Conservation (phyloP, 1,140 invertebrate species). For the Harpegnathos saltator region DNA sequence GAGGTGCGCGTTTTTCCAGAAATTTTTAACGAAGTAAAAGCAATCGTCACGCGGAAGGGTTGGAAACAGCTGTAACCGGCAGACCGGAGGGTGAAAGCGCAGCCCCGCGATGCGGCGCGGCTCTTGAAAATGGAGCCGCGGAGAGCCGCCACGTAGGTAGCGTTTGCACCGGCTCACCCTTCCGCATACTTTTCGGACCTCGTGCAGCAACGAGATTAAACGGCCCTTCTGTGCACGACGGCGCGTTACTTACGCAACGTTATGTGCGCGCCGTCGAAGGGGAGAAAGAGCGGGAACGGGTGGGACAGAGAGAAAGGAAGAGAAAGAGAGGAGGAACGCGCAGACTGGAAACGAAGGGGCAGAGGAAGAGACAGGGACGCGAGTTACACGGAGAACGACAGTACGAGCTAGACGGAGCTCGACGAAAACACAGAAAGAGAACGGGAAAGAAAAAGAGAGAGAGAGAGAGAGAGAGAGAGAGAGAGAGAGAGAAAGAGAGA, state of each 20-base stretch:
- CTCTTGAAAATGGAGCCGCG: constrained; percentile 20
- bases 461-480: neutral
- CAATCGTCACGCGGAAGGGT: neutral
- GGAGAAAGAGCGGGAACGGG: constrained; percentile 65
- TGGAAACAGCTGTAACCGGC: constrained; percentile 19
- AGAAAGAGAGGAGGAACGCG: constrained; percentile 11
- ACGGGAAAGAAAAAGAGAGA: neutral
- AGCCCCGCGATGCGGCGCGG: neutral
- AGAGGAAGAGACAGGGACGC: constrained; percentile 31
- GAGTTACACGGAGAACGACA: constrained; percentile 7
- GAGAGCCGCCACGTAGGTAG: neutral
- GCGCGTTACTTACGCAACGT: constrained; percentile 71
- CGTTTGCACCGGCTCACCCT: constrained; percentile 61
- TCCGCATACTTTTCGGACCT: constrained; percentile 66
- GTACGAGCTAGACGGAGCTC: constrained; percentile 2
- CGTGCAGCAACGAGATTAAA: constrained; percentile 70
- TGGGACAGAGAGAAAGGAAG: constrained; percentile 28
- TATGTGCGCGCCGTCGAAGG: constrained; percentile 50
- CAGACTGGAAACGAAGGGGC: constrained; percentile 8
- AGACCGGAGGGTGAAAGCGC: constrained; percentile 11
- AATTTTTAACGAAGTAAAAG: neutral
- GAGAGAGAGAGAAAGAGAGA: constrained; percentile 1
- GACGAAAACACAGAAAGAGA: constrained; percentile 20
- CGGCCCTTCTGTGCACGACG: constrained; percentile 63
- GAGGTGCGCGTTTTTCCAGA: neutral